phyloP scores from a whole-genome alignment of 1,140 invertebrate species.

The Aphidius gifuensis region DNA sequence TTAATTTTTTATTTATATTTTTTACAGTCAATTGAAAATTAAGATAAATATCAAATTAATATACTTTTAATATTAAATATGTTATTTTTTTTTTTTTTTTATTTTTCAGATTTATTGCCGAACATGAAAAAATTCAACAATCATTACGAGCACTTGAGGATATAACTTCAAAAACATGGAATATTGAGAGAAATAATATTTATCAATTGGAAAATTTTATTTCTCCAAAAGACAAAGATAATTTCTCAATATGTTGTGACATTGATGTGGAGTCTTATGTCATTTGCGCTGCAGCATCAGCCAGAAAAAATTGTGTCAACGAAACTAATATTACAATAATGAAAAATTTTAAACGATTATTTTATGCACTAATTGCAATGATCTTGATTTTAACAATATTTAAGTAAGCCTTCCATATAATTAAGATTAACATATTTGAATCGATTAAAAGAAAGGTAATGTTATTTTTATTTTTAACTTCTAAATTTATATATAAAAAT shows the following conservation, averaged over 20 bases:
- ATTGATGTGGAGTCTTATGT: conserved; percentile 44
- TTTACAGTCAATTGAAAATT: too few relatives aligned
- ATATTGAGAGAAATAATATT: conserved; percentile 36
- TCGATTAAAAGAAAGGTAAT: too few relatives aligned
- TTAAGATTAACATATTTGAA: too few relatives aligned
- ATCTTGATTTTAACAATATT: too few relatives aligned
- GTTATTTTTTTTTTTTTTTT: conserved; percentile 1
- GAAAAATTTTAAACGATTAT: conserved; percentile 26
- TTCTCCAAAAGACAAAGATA: conserved; percentile 30
- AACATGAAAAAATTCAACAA: conserved; percentile 38
- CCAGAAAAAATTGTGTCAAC: conserved; percentile 38
- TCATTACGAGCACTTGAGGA: conserved; percentile 35
- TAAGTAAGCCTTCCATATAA: too few relatives aligned
- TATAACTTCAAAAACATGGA: conserved; percentile 33
- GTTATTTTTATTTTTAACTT: too few relatives aligned
- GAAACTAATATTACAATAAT: conserved; percentile 34
- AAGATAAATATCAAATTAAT: too few relatives aligned
- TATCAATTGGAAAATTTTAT: conserved; percentile 30
- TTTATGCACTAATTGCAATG: conserved; percentile 17
- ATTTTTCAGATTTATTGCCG: conserved; percentile 22
- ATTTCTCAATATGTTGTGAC: conserved; percentile 34
- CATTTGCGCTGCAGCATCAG: conserved; percentile 37
- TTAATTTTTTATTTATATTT: too few relatives aligned
- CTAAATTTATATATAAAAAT: too few relatives aligned
- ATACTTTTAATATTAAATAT: too few relatives aligned